Evolutionary conservation across 2,888 invertebrate genomes (phyloP).

Genomic region (Bugula neritina): DNA sequence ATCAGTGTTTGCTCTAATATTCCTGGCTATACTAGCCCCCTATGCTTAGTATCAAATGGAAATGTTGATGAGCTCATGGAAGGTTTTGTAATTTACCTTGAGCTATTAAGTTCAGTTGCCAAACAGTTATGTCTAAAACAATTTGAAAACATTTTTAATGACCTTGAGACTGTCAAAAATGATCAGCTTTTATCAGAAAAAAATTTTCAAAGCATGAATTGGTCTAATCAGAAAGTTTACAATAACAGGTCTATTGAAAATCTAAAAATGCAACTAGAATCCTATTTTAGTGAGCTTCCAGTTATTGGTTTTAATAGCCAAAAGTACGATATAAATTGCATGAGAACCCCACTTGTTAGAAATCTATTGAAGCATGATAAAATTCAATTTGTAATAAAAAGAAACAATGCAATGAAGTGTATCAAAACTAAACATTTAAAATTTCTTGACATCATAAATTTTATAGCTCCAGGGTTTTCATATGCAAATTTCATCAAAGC

Average conservation of each 20-base stretch:
- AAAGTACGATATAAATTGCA: not conserved
- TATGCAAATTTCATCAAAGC: not conserved
- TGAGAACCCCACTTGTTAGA: not conserved
- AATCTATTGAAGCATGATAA: not conserved
- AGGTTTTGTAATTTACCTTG: not conserved
- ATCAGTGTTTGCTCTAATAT: not conserved
- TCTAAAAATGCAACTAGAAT: not conserved
- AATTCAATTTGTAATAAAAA: not conserved
- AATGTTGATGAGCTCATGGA: not conserved
- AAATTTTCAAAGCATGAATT: not conserved
- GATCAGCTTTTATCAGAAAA: not conserved
- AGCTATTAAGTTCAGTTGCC: not conserved
- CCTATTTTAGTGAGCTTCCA: not conserved
- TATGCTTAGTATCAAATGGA: not conserved
- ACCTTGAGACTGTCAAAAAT: not conserved
- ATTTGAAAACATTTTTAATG: not conserved
- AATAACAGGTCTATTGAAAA: not conserved
- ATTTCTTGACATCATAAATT: not conserved
- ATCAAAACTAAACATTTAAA: not conserved
- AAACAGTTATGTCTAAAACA: not conserved
- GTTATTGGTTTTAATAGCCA: not conserved
- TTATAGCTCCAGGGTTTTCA: not conserved
- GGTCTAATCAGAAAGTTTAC: not conserved
- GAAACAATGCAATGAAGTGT: not conserved
- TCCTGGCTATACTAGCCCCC: not conserved